A percentile compares a stretch with the other conserved stretches of the same genome.
These are phyloP conservation scores for Drosophila funebris DNA, from an alignment of 1,140 invertebrate species.

Conservation along the genomic window DNA sequence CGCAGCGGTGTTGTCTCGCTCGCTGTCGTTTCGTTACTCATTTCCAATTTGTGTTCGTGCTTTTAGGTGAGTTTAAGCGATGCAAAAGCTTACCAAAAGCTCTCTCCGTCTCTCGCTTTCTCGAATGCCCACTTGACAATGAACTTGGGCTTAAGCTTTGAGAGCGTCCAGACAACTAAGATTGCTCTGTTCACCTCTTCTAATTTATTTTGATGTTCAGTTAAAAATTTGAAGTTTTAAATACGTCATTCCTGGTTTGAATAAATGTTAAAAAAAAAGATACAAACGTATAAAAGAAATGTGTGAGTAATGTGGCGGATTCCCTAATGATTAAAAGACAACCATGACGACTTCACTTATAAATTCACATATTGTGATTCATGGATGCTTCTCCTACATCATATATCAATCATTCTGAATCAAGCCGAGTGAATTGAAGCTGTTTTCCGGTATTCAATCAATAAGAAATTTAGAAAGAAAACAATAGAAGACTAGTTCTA, in stretches of 20 bases:
- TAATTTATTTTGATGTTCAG: conserved; percentile 10
- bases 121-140: conserved; percentile 45
- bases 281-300: conserved; percentile 26
- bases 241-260: not conserved
- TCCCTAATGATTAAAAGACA: conserved; percentile 52
- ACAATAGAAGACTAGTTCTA: not conserved
- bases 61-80: conserved; percentile 34
- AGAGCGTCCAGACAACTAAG: conserved; percentile 9
- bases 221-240: conserved; percentile 26
- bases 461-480: not conserved
- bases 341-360: conserved; percentile 27
- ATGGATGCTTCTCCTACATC: conserved; percentile 2
- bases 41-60: conserved; percentile 44
- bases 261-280: conserved; percentile 23
- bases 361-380: conserved; percentile 13
- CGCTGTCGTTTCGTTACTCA: conserved; percentile 76
- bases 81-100: conserved; percentile 54
- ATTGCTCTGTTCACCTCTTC: conserved; percentile 7
- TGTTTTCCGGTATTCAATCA: not conserved
- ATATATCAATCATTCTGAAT: not conserved
- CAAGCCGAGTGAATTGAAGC: not conserved
- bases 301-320: conserved; percentile 55
- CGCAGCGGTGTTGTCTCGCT: conserved; percentile 78
- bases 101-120: conserved; percentile 22
- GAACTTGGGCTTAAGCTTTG: conserved; percentile 60